phyloP scores from a whole-genome alignment of 2,888 invertebrate species.

The Plemyria rubiginata region DNA sequence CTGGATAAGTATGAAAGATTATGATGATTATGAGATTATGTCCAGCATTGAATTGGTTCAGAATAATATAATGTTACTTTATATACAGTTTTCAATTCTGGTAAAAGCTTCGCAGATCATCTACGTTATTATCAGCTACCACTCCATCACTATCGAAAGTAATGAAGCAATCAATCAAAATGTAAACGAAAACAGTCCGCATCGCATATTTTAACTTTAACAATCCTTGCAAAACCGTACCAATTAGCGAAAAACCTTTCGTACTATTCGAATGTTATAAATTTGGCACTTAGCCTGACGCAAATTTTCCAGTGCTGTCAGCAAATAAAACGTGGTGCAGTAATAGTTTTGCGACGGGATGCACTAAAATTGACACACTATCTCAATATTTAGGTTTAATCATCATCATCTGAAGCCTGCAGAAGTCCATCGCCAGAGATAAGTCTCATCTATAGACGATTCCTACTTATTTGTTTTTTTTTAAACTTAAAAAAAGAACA shows the following conservation, averaged over 20 bases:
- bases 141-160: constrained; percentile 59
- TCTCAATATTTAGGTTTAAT: background rate
- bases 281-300: constrained; percentile 84
- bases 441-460: no score
- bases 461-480: no score
- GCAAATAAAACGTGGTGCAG: constrained; percentile 77
- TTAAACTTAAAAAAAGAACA: no score
- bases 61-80: no score
- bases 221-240: constrained; percentile 79
- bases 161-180: constrained; percentile 80
- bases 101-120: constrained; percentile 23
- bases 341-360: constrained; percentile 73
- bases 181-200: constrained; percentile 81
- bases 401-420: background rate
- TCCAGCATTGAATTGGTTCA: no score
- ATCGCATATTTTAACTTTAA: constrained; percentile 84
- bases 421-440: no score
- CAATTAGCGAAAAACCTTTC: constrained; percentile 82
- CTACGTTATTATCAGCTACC: constrained; percentile 28
- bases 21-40: no score
- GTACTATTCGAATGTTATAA: constrained; percentile 78
- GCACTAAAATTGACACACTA: constrained; percentile 67
- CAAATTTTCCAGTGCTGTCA: constrained; percentile 79
- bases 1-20: no score
- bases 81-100: constrained; percentile 5